Base-by-base conservation (phyloP, 2,113 vertebrate species). In the Pitta sordida region DNA sequence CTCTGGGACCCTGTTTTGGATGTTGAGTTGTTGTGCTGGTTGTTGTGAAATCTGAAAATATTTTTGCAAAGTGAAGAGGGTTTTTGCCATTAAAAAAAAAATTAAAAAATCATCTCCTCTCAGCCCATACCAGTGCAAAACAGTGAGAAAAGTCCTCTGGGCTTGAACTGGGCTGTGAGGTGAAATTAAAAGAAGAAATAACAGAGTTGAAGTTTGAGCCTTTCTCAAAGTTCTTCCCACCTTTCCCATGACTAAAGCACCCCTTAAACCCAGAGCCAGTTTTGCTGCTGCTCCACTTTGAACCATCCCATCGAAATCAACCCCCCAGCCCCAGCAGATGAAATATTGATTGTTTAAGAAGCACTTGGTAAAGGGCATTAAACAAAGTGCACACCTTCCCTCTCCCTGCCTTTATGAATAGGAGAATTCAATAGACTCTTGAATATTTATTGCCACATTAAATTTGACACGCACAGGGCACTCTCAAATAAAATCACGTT, bases 321-420 rank as follows among this genome's bases (percentile, higher is more conserved):
- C 46, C 39, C 6, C 30, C 27, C 48, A 80, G 48, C 68, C 63
- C 11, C 58, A 71, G 23, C 34, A 20, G 64, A 18, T 60, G 58
- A 58, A 87, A 91, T 92, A 59, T 41, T 34, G 71, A 88, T 44
- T 84, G 56, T 78, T 81, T 59, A 68, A 83, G 77, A 78, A 86
- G 80, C 27, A 37, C 26, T 60, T 88, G 62, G 70, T 55, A 81
- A 94, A 68, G 14, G 6, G 15, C 22, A 46, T 80, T 81, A 29
- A 82, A 88, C 22, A 36, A 74, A 77, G 9, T 19, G 41, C 49
- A 55, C 56, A 48, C 11, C 62, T 82, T 65, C 56, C 49, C 39
- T 52, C 62, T 85, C 75, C 53, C 41, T 0, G 1, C 58, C 23
- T 90, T 56, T 46, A 34, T 3, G 29, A 39, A 44, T 34, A 56